phyloP scores from a whole-genome alignment of 2,113 vertebrate species.

The Oreochromis niloticus region DNA sequence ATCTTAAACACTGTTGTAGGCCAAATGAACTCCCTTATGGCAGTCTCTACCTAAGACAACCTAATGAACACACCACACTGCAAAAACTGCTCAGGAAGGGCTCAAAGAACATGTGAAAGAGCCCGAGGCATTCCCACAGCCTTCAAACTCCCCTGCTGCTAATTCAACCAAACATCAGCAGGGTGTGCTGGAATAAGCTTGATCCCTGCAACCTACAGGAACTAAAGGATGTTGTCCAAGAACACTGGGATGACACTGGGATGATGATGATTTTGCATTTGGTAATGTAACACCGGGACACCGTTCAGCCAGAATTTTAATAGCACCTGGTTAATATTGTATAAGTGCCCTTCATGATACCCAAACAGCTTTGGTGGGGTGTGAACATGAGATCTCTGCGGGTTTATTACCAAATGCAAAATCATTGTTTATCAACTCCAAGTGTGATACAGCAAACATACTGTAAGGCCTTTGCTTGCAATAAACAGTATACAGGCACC shows the following conservation, averaged over 20 bases:
- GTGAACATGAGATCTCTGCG: too few relatives aligned
- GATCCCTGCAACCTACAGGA: not conserved
- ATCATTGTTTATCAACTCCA: not conserved
- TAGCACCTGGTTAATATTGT: too few relatives aligned
- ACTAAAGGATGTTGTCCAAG: not conserved
- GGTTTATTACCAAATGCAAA: not conserved
- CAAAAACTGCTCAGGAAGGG: not conserved
- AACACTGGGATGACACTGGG: too few relatives aligned
- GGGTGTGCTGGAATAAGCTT: not conserved
- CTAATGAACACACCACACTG: not conserved
- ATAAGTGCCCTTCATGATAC: too few relatives aligned
- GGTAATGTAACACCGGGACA: too few relatives aligned
- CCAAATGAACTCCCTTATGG: not conserved
- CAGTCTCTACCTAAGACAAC: not conserved
- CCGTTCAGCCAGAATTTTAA: too few relatives aligned
- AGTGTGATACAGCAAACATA: not conserved
- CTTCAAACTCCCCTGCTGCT: not conserved
- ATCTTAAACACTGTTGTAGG: not conserved
- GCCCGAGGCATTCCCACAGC: not conserved
- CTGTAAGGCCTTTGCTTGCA: not conserved
- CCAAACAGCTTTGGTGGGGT: too few relatives aligned
- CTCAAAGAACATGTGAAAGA: not conserved
- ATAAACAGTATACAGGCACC: not conserved
- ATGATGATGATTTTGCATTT: too few relatives aligned
- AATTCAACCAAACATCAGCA: not conserved